Conservation (phyloP, 2,888 invertebrate species). For the Tipula confusa region DNA sequence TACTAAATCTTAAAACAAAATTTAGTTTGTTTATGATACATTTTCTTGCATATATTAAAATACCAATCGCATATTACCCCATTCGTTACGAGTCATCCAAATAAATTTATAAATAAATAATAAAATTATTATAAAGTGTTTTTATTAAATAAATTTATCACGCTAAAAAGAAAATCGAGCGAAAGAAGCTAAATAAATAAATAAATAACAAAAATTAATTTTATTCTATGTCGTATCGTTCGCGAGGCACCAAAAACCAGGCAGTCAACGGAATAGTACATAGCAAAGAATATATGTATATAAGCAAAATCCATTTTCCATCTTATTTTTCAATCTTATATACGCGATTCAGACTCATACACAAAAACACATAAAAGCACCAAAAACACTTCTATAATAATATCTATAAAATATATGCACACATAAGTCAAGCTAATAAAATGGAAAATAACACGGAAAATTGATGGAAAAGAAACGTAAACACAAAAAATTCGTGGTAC, state of each 20-base stretch:
- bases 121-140: background rate
- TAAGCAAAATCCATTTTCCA: background rate
- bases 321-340: background rate
- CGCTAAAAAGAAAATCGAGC: background rate
- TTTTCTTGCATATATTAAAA: background rate
- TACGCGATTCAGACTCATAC: background rate
- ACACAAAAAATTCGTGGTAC: background rate
- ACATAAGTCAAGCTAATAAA: background rate
- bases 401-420: background rate
- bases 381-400: background rate
- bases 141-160: slow-evolving; percentile 20
- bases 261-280: background rate
- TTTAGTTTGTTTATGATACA: background rate
- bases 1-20: background rate
- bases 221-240: background rate
- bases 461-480: background rate
- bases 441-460: background rate
- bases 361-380: background rate
- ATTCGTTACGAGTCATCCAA: background rate
- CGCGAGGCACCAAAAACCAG: background rate
- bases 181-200: background rate
- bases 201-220: slow-evolving; percentile 15
- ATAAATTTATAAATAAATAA: background rate
- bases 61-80: background rate
- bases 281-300: background rate